phyloP scores from a whole-genome alignment of 2,797 vertebrate species.

The Macroramphosus scolopax region DNA sequence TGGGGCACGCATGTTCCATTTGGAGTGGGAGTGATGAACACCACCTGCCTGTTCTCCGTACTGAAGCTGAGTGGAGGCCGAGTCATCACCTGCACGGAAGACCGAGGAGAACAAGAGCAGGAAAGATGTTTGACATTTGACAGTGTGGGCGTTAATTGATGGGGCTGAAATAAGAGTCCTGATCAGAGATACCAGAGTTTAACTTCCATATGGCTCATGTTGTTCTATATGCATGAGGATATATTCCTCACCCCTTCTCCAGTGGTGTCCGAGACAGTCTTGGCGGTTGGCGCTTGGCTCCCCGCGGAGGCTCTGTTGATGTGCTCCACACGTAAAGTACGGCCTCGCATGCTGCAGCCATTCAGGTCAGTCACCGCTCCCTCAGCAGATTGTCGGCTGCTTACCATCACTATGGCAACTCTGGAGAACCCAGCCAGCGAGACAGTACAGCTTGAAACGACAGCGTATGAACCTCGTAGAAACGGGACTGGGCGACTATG shows the following conservation, averaged over 20 bases:
- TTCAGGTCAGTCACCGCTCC: slow-evolving; percentile 55
- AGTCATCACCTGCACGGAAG: not conserved
- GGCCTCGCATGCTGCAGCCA: slow-evolving; percentile 36
- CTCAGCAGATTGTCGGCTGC: slow-evolving; percentile 34
- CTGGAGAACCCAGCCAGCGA: slow-evolving; percentile 44
- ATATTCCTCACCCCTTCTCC: slow-evolving; percentile 36
- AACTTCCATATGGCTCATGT: no score
- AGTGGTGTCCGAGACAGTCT: not conserved
- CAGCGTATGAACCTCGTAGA: no score
- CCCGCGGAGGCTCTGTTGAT: slow-evolving; percentile 7
- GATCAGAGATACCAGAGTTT: not conserved
- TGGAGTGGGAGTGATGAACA: slow-evolving; percentile 46
- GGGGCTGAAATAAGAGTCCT: not conserved
- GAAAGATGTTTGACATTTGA: no score
- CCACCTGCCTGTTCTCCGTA: slow-evolving; percentile 32
- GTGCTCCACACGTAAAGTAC: slow-evolving; percentile 47
- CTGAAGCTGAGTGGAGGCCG: slow-evolving; percentile 5
- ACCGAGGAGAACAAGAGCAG: no score
- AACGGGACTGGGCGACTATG: no score
- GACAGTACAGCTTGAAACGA: no score
- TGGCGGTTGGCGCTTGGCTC: slow-evolving; percentile 8
- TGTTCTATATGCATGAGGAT: no score
- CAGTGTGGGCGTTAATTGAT: no score
- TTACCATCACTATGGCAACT: slow-evolving; percentile 56
- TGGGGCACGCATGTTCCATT: slow-evolving; percentile 58